Percentiles rank a stretch among this genome's conserved stretches.
Conservation (phyloP, 1,140 invertebrate species). For the Colletes latitarsis region DNA sequence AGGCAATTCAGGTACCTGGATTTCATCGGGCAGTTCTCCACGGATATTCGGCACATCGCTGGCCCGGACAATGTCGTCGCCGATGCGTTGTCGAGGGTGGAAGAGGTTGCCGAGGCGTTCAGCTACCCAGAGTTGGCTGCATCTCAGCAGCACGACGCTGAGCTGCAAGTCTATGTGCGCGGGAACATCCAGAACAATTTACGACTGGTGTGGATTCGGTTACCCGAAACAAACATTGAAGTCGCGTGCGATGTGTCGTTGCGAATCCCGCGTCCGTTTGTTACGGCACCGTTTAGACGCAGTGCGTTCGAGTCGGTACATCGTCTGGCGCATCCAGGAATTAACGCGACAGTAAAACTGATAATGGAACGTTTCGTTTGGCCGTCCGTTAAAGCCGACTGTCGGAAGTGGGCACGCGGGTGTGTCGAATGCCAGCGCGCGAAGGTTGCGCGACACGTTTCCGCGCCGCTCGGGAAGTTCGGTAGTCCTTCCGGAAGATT, state of each 20-base stretch:
- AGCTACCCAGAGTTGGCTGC: background rate
- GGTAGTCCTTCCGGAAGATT: background rate
- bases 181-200: background rate
- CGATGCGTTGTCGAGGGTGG: background rate
- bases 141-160: background rate
- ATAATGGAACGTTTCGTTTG: background rate
- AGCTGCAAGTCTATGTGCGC: background rate
- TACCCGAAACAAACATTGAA: background rate
- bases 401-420: background rate
- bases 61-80: background rate
- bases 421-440: background rate
- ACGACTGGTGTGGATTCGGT: background rate
- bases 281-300: background rate
- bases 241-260: background rate
- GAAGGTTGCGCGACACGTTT: background rate
- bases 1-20: slow-evolving; percentile 10
- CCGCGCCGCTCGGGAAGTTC: background rate
- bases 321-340: background rate
- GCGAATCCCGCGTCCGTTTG: background rate
- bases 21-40: slow-evolving; percentile 7
- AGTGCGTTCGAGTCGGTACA: background rate
- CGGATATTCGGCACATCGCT: background rate
- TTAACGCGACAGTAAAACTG: background rate
- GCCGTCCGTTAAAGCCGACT: background rate
- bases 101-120: background rate